Evolutionary conservation across 2,113 vertebrate species (phyloP).

Genomic region (Paradoxurus hermaphroditus): DNA sequence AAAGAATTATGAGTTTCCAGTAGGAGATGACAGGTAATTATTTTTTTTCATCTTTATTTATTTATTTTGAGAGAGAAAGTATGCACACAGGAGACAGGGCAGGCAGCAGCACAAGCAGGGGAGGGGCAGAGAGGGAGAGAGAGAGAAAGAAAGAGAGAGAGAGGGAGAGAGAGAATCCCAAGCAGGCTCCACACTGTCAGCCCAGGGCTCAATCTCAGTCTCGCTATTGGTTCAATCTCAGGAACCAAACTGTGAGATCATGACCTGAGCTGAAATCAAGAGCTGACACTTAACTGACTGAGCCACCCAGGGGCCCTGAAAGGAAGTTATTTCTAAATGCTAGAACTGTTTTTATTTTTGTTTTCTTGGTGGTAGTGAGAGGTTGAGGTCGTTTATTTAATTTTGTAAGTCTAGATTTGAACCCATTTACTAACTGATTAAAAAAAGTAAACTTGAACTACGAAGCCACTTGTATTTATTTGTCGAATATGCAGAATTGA

Average conservation of each 20-base stretch:
- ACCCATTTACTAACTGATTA: not conserved
- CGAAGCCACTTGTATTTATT: not conserved
- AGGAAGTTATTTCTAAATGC: constrained; percentile 2
- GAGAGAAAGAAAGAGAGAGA: too few relatives aligned
- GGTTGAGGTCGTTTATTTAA: not conserved
- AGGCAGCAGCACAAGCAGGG: too few relatives aligned
- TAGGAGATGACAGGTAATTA: not conserved
- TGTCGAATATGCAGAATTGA: not conserved
- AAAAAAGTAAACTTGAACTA: constrained; percentile 12
- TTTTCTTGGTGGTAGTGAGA: not conserved
- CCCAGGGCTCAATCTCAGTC: too few relatives aligned
- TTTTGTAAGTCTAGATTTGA: constrained; percentile 10
- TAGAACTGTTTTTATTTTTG: not conserved
- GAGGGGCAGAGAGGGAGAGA: too few relatives aligned
- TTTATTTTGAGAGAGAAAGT: too few relatives aligned
- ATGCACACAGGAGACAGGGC: too few relatives aligned
- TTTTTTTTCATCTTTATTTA: not conserved
- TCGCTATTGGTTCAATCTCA: too few relatives aligned
- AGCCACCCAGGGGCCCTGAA: not conserved
- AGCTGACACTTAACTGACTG: too few relatives aligned
- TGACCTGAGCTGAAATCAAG: too few relatives aligned
- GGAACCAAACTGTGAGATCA: too few relatives aligned
- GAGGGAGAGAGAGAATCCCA: too few relatives aligned
- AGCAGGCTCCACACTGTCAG: too few relatives aligned
- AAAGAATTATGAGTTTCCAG: not conserved